These are phyloP conservation scores for Phyllotis vaccarum DNA, from an alignment of 2,797 vertebrate species.

Conservation along the genomic window DNA sequence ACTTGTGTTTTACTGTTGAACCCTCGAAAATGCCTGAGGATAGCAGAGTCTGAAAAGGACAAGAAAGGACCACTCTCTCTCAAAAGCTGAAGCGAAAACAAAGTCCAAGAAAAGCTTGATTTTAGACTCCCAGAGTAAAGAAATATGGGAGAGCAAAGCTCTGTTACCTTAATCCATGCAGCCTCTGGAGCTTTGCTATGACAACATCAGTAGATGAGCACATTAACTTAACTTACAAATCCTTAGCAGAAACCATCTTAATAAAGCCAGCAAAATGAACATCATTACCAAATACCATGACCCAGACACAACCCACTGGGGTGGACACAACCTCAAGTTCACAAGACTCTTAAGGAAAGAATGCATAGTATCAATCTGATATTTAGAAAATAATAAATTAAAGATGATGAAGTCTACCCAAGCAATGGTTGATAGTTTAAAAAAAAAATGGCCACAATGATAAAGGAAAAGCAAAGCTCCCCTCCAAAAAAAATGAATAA, in stretches of 20 bases:
- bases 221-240: neutral
- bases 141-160: neutral
- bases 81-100: neutral
- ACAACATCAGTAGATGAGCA: neutral
- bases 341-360: neutral
- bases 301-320: neutral
- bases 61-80: too few species aligned
- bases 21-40: neutral
- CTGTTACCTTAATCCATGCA: neutral
- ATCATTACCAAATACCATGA: neutral
- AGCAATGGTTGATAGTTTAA: neutral
- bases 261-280: neutral
- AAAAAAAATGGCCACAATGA: neutral
- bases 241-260: neutral
- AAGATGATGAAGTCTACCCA: neutral
- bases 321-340: neutral
- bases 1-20: neutral
- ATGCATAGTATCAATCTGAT: neutral
- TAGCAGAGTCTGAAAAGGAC: neutral
- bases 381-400: neutral
- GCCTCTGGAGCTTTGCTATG: neutral
- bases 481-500: neutral
- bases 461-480: neutral
- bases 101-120: neutral
- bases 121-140: neutral